phyloP scores from a whole-genome alignment of 1,140 invertebrate species.

The Drosophila nannoptera region DNA sequence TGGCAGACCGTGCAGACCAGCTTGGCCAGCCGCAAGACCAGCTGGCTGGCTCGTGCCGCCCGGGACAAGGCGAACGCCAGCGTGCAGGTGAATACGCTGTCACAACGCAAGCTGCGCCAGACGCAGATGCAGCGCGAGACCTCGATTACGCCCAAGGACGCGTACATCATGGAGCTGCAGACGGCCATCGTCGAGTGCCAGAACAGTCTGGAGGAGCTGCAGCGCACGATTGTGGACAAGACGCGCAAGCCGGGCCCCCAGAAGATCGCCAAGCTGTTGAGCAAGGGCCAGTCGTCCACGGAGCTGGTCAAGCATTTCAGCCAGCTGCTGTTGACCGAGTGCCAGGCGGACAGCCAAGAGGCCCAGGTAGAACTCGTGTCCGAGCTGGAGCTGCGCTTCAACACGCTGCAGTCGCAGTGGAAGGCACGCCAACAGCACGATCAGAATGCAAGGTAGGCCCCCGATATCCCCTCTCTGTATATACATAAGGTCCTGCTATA shows the following conservation, averaged over 20 bases:
- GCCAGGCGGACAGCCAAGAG: constrained; percentile 84
- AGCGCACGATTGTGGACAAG: constrained; percentile 80
- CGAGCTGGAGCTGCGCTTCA: constrained; percentile 84
- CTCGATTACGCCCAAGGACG: constrained; percentile 88
- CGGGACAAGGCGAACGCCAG: constrained; percentile 85
- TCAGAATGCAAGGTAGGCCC: constrained; percentile 73
- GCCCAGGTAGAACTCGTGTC: constrained; percentile 84
- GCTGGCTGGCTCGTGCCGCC: constrained; percentile 73
- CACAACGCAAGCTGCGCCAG: constrained; percentile 76
- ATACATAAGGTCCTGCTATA: background rate
- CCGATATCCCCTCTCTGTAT: background rate
- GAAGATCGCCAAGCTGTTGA: constrained; percentile 84
- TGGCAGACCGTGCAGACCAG: constrained; percentile 83
- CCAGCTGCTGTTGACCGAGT: constrained; percentile 86
- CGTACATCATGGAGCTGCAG: constrained; percentile 86
- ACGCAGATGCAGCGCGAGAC: constrained; percentile 80
- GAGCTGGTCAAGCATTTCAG: constrained; percentile 90
- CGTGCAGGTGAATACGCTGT: constrained; percentile 88
- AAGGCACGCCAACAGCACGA: constrained; percentile 82
- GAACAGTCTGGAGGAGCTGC: constrained; percentile 81
- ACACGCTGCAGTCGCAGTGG: constrained; percentile 84
- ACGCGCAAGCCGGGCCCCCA: constrained; percentile 80
- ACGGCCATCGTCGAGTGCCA: constrained; percentile 84
- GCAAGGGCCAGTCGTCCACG: constrained; percentile 85
- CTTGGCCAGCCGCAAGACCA: constrained; percentile 80